Evolutionary conservation across 2,797 vertebrate species (phyloP), one percentile per base, ranked within the genome.

Genomic region (Odontamblyopus rebecca): DNA sequence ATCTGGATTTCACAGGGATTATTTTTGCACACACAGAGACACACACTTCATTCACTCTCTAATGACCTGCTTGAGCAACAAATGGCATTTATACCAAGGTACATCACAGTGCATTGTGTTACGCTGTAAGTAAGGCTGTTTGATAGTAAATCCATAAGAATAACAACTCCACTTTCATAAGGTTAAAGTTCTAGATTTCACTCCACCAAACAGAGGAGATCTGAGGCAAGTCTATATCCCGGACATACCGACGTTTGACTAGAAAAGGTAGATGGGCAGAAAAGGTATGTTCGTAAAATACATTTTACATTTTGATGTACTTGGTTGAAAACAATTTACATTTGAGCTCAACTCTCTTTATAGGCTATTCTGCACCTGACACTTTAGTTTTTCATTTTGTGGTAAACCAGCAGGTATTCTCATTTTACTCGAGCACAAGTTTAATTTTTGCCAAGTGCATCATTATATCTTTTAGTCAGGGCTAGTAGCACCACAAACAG

Each of bases 1-100:
- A 96, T 95, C 95, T 95, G 96, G 96, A 96, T 97, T 97, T 97
- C 94, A 95, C 93, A 93, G 94, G 96, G 96, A 98, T 97, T 98
- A 97, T 96, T 96, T 89, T 91, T 87, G 84, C 82, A 85, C 71
- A 66, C 74, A 74, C 64, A 70, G 71, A 78, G 51, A 69, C 69
- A 77, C 48, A 68, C 50, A 73, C 27, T 82, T 80, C 86, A 82
- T 70, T 82, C 86, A 76, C 76, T 84, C 82, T 83, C 80, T 90
- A 89, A 90, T 88, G 87, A 90, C 82, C 89, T 84, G 87, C 87
- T 89, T 92, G 85, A 85, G 85, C 84, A 90, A 90, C 78, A 86
- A 90, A 88, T 82, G 64, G 75, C 81, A 88, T 88, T 88, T 75
- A 88, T 82, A 78, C 79, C 26, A 83, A 77, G 44, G 56, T 68